Percentiles rank a stretch among this genome's conserved stretches.
These are phyloP conservation scores for Pseudochirops corinnae DNA, from an alignment of 2,797 vertebrate species.

Conservation along the genomic window DNA sequence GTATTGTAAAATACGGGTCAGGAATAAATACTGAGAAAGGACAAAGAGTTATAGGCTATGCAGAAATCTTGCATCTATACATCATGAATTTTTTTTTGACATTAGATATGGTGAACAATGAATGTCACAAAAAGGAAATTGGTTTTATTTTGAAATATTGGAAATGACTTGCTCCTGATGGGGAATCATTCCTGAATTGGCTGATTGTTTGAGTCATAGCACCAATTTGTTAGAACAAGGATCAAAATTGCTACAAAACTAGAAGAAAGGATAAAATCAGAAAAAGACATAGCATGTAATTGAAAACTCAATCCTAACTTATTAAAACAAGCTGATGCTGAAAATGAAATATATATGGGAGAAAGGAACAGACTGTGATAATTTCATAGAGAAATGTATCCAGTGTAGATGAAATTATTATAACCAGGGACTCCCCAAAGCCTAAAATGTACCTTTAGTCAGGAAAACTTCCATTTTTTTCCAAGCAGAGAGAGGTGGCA, in stretches of 20 bases:
- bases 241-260: not conserved
- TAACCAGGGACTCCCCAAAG: not conserved
- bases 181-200: not conserved
- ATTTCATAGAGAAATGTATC: not conserved
- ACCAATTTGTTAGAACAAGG: not conserved
- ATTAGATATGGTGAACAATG: not conserved
- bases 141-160: not conserved
- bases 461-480: not conserved
- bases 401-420: not conserved
- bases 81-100: not conserved
- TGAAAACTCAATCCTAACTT: not conserved
- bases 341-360: not conserved
- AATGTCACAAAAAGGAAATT: not conserved
- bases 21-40: not conserved
- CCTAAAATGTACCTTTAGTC: not conserved
- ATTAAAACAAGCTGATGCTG: not conserved
- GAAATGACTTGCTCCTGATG: not conserved
- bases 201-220: not conserved
- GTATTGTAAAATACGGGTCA: not conserved
- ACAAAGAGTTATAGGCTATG: not conserved
- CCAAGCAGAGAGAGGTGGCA: not conserved
- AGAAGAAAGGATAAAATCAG: not conserved
- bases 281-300: not conserved
- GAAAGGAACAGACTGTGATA: not conserved
- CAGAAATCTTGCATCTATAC: not conserved